Evolutionary conservation across 2,113 vertebrate genomes (phyloP).

Genomic region (Accipiter virgatus): DNA sequence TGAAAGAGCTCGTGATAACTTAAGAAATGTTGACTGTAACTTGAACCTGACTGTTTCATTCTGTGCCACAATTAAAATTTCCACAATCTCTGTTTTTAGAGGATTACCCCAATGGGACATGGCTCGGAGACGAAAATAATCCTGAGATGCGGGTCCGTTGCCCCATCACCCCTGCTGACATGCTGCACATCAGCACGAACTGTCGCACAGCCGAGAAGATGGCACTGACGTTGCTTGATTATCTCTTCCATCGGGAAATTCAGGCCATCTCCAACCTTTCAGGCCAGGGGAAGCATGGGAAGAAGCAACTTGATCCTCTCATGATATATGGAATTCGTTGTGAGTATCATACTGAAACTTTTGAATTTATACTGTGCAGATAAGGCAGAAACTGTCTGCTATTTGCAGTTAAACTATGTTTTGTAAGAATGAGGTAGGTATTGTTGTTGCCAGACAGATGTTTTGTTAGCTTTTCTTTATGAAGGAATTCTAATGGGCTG

Average conservation of each 20-base stretch:
- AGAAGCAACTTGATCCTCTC: conserved; percentile 96
- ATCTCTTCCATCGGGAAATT: conserved; percentile 95
- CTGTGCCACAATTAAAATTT: neutral
- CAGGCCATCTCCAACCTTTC: conserved; percentile 98
- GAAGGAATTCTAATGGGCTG: neutral
- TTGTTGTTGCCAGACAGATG: neutral
- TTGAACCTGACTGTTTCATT: neutral
- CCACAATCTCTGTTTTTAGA: conserved; percentile 67
- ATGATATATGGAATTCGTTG: conserved; percentile 98
- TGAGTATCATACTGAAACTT: conserved; percentile 70
- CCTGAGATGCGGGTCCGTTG: conserved; percentile 93
- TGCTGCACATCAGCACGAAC: conserved; percentile 95
- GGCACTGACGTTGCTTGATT: conserved; percentile 93
- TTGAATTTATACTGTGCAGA: neutral
- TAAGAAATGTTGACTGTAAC: neutral
- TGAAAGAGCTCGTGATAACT: neutral
- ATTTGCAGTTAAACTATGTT: neutral
- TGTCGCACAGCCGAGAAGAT: conserved; percentile 98
- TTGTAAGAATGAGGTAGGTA: neutral
- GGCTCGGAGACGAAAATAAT: conserved; percentile 95
- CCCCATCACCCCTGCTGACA: conserved; percentile 91
- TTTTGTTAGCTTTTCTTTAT: neutral
- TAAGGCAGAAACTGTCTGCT: neutral
- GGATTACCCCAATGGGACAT: conserved; percentile 92
- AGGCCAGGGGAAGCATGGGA: conserved; percentile 95